These are phyloP conservation scores for Silurus meridionalis DNA, from an alignment of 2,113 vertebrate species.

Conservation along the genomic window DNA sequence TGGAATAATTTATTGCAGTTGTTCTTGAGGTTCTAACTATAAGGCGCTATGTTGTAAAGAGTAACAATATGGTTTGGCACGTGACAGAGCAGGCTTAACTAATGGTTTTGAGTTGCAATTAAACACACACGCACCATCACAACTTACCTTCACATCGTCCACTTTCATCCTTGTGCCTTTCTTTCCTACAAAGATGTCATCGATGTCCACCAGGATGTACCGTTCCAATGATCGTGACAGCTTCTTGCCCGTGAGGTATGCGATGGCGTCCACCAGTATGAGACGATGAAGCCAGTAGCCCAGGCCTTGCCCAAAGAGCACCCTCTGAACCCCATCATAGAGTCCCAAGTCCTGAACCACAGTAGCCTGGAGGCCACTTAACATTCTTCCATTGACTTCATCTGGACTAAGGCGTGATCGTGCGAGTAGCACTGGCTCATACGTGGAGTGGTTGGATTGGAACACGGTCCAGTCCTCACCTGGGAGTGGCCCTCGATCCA, in stretches of 20 bases:
- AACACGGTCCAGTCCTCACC: conserved; percentile 95
- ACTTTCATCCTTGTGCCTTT: conserved; percentile 94
- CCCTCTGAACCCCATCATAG: conserved; percentile 89
- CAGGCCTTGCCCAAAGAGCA: conserved; percentile 92
- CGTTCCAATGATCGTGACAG: conserved; percentile 85
- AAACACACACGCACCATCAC: conserved; percentile 44
- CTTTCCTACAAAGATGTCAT: conserved; percentile 95
- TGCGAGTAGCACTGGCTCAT: conserved; percentile 85
- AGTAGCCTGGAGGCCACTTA: conserved; percentile 71
- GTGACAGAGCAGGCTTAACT: neutral
- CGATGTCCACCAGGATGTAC: conserved; percentile 92
- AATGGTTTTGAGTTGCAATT: neutral
- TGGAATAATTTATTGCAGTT: neutral
- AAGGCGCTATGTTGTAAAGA: neutral
- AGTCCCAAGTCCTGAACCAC: conserved; percentile 92
- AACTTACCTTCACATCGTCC: conserved; percentile 92
- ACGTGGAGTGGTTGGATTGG: conserved; percentile 92
- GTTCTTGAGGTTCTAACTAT: neutral
- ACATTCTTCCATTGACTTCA: conserved; percentile 49
- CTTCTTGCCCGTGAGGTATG: conserved; percentile 87
- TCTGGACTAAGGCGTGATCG: conserved; percentile 74
- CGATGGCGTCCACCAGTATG: conserved; percentile 89
- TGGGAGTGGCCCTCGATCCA: conserved; percentile 84
- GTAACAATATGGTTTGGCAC: neutral
- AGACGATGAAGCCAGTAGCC: conserved; percentile 94